Evolutionary conservation across 2,113 vertebrate species (phyloP), one percentile per base, ranked within the genome.

Genomic region (Vanacampus margaritifer): DNA sequence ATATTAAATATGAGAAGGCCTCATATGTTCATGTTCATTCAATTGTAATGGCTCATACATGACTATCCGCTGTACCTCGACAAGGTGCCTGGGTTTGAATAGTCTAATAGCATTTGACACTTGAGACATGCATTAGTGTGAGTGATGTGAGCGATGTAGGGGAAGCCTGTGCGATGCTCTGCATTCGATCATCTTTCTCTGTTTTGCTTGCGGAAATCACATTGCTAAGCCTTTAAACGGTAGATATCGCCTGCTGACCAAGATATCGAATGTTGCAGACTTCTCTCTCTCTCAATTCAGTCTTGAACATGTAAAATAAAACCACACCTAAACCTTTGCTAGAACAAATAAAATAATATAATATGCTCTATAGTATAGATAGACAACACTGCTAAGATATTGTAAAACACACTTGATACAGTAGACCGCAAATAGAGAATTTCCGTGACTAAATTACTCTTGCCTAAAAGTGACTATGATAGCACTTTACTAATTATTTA

Each of bases 31-130:
- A 14, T 12, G 19, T 89, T 78, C 80, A 85, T 82, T 89, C 79
- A 84, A 75, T 86, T 90, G 76, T 86, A 89, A 90, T 87, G 69
- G 73, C 69, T 87, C 84, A 74, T 82, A 87, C 78, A 77, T 53
- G 76, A 76, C 71, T 74, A 79, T 74, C 78, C 74, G 69, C 21
- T 84, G 73, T 83, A 78, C 68, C 65, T 82, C 82, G 84, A 23
- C 82, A 82, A 75, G 68, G 68, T 75, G 70, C 83, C 80, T 79
- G 73, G 79, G 61, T 81, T 82, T 24, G 72, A 80, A 84, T 74
- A 73, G 65, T 79, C 76, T 84, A 74, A 90, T 87, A 83, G 65
- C 80, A 83, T 92, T 89, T 86, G 78, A 83, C 75, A 68, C 67
- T 64, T 58, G 37, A 79, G 69, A 80, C 53, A 46, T 67, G 73